These are phyloP conservation scores for Myopa testacea DNA, from an alignment of 2,888 invertebrate genomes.

Conservation along the genomic window DNA sequence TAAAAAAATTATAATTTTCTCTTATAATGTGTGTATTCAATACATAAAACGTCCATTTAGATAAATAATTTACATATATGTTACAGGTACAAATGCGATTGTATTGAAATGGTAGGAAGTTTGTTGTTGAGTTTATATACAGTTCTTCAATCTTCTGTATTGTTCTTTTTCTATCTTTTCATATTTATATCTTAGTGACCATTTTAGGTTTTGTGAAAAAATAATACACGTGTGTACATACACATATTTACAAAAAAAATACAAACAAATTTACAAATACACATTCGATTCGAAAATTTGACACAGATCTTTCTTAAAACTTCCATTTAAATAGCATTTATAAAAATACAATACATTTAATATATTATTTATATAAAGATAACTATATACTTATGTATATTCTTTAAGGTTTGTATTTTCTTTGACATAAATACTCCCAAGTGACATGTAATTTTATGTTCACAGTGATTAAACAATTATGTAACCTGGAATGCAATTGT, in stretches of 20 bases:
- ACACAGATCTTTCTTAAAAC: not conserved
- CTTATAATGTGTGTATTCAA: too few species aligned
- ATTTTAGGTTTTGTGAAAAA: not conserved
- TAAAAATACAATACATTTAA: not conserved
- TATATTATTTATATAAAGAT: not conserved
- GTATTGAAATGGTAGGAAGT: not conserved
- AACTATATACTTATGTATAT: not conserved
- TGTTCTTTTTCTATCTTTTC: not conserved
- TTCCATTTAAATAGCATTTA: not conserved
- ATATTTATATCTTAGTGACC: not conserved
- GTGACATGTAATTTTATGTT: not conserved
- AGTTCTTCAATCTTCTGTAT: not conserved
- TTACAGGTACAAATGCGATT: constrained; percentile 11
- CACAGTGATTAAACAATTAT: not conserved
- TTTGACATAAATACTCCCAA: not conserved
- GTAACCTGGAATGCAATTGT: not conserved
- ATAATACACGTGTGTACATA: too few species aligned
- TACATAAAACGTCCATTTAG: too few species aligned
- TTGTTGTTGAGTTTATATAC: not conserved
- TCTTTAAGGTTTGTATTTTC: not conserved
- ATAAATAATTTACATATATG: not conserved
- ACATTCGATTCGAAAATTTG: not conserved
- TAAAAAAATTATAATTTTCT: not conserved
- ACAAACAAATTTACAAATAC: too few species aligned
- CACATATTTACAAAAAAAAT: too few species aligned